Evolutionary conservation across 2,797 vertebrate genomes (phyloP).

Genomic region (Toxotes lorentzi): DNA sequence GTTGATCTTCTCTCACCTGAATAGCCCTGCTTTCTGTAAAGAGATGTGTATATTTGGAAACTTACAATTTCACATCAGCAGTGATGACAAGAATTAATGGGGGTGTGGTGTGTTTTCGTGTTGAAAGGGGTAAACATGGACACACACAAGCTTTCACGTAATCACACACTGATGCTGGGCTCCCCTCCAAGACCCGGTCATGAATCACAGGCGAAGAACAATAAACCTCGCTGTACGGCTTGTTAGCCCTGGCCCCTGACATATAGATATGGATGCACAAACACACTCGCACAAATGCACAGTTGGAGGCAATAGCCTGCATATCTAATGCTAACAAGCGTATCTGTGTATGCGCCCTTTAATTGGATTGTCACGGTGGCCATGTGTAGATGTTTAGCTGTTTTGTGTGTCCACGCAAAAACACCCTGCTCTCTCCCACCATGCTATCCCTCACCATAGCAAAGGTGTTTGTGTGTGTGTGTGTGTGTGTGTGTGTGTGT

Average conservation of each 20-base stretch:
- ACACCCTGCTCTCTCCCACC: constrained; percentile 30
- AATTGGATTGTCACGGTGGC: constrained; percentile 71
- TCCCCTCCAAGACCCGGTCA: constrained; percentile 43
- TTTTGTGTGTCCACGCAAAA: constrained; percentile 49
- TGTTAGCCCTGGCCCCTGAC: constrained; percentile 53
- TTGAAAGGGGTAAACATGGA: constrained; percentile 25
- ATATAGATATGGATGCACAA: constrained; percentile 50
- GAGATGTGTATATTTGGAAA: constrained; percentile 37
- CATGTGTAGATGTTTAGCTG: constrained; percentile 60
- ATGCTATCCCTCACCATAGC: constrained; percentile 15
- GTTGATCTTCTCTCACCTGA: constrained; percentile 26
- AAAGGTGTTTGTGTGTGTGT: constrained; percentile 56
- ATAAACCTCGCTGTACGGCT: constrained; percentile 49
- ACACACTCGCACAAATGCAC: constrained; percentile 31
- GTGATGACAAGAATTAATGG: constrained; percentile 35
- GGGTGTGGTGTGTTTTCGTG: constrained; percentile 31
- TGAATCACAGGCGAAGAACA: constrained; percentile 62
- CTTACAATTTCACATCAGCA: constrained; percentile 12
- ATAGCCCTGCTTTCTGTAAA: neutral
- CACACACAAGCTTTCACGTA: constrained; percentile 32
- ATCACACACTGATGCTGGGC: constrained; percentile 44
- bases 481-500: constrained; percentile 28
- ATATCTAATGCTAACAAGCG: constrained; percentile 15
- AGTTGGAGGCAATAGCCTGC: constrained; percentile 19
- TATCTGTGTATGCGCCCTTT: constrained; percentile 44